Conservation (phyloP, 2,797 vertebrate species). For the Manis pentadactyla region DNA sequence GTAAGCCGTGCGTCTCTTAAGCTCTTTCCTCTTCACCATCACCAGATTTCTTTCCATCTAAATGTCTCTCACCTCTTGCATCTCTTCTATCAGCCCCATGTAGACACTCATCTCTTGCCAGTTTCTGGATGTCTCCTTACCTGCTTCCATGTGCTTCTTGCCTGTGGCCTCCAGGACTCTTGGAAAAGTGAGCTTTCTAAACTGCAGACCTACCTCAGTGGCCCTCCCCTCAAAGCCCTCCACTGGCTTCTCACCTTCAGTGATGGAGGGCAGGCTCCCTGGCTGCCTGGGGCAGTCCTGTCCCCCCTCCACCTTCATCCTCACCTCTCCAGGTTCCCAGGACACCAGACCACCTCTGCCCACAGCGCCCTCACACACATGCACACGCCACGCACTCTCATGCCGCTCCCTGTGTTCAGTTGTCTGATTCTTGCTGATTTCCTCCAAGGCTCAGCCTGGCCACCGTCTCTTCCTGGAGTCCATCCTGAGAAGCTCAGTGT, state of each 20-base stretch:
- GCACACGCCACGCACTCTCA: neutral
- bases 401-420: rapidly evolving
- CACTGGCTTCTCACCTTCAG: neutral
- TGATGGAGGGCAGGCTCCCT: neutral
- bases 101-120: neutral
- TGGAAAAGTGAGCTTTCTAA: neutral
- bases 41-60: neutral
- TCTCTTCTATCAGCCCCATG: neutral
- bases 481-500: neutral
- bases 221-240: neutral
- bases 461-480: neutral
- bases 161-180: neutral
- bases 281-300: neutral
- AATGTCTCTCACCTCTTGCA: neutral
- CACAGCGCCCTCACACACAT: neutral
- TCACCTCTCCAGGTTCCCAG: neutral
- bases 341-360: neutral
- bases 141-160: neutral
- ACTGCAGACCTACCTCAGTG: neutral
- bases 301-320: neutral
- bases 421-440: neutral
- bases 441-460: neutral
- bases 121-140: neutral
- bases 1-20: neutral
- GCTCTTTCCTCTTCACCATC: neutral